These are phyloP conservation scores for Rhamphomyia laevipes DNA, from an alignment of 2,888 invertebrate genomes.

Conservation along the genomic window DNA sequence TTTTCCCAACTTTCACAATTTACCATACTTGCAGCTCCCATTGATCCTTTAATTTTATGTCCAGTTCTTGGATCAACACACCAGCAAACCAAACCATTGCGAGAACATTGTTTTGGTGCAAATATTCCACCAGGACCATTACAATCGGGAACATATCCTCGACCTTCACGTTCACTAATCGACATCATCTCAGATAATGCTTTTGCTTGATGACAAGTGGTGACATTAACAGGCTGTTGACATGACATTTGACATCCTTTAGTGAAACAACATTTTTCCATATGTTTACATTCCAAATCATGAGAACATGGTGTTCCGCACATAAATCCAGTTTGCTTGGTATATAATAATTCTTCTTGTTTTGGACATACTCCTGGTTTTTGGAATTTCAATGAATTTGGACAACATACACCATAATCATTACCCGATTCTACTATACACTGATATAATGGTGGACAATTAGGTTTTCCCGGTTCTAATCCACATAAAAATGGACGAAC, in stretches of 20 bases:
- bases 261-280: slow-evolving; percentile 70
- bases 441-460: slow-evolving; percentile 69
- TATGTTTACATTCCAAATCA: slow-evolving; percentile 69
- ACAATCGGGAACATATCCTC: slow-evolving; percentile 77
- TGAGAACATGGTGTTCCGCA: slow-evolving; percentile 61
- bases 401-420: slow-evolving; percentile 82
- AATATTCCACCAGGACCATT: slow-evolving; percentile 55
- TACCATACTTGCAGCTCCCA: slow-evolving; percentile 62
- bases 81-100: slow-evolving; percentile 80
- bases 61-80: slow-evolving; percentile 66
- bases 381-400: slow-evolving; percentile 60
- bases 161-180: slow-evolving; percentile 65
- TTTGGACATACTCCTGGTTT: slow-evolving; percentile 69
- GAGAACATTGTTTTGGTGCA: slow-evolving; percentile 63
- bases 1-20: slow-evolving; percentile 45
- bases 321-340: slow-evolving; percentile 32
- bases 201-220: slow-evolving; percentile 65
- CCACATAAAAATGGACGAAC: slow-evolving; percentile 74
- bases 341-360: slow-evolving; percentile 32
- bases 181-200: slow-evolving; percentile 64
- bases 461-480: slow-evolving; percentile 65
- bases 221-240: slow-evolving; percentile 60
- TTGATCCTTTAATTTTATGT: slow-evolving; percentile 63
- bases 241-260: slow-evolving; percentile 64
- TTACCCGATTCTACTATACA: slow-evolving; percentile 69